Evolutionary conservation across 35 echinoderm and acorn worm species (phyloP).

Genomic region (Heliocidaris erythrogramma): DNA sequence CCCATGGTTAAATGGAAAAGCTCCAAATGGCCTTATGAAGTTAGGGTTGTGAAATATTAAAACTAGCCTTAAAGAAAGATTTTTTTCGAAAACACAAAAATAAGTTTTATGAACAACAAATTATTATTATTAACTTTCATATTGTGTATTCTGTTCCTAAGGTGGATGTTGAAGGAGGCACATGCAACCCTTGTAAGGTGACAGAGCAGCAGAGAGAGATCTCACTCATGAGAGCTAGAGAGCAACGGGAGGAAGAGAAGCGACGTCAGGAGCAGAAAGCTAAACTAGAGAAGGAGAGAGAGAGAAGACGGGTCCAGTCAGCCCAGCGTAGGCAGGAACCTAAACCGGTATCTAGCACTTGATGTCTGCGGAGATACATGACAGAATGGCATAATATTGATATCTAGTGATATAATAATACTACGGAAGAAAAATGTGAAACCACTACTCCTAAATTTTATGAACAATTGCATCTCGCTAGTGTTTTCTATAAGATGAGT

Average conservation of each 20-base stretch:
- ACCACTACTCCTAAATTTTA: no score
- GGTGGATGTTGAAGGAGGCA: neutral
- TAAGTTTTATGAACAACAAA: neutral
- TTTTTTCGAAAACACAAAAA: neutral
- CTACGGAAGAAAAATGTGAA: no score
- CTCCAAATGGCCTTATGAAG: no score
- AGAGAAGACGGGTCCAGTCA: conserved; percentile 21
- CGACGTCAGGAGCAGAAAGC: conserved; percentile 25
- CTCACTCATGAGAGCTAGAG: neutral
- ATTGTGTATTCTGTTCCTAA: neutral
- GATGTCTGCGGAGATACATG: neutral
- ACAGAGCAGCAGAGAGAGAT: conserved; percentile 15
- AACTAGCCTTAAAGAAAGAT: neutral
- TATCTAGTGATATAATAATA: neutral
- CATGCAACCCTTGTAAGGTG: conserved; percentile 3
- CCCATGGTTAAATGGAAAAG: no score
- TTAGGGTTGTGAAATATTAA: neutral
- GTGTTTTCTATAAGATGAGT: no score
- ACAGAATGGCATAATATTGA: neutral
- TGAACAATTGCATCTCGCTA: no score
- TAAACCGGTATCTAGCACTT: neutral
- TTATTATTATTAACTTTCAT: neutral
- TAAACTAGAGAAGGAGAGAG: conserved; percentile 37
- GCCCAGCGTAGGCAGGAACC: conserved; percentile 27
- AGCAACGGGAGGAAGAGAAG: neutral